Conservation (phyloP, 2,888 invertebrate species). For the Ditylenchus weischeri region DNA sequence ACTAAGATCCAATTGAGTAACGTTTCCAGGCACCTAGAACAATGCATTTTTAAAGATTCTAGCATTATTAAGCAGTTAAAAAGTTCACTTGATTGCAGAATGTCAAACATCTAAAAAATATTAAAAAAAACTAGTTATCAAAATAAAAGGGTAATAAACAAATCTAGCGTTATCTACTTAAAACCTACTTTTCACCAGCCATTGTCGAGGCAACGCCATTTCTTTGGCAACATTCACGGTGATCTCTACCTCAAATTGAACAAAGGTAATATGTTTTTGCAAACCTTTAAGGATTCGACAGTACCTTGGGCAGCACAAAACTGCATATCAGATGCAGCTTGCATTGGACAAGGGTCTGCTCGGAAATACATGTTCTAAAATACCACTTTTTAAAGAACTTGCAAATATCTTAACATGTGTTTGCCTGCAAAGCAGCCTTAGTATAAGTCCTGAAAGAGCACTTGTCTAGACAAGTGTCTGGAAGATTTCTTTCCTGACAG, state of each 20-base stretch:
- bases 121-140: not conserved
- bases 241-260: conserved; percentile 30
- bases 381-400: not conserved
- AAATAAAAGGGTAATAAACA: no score
- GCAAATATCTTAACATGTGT: not conserved
- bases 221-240: conserved; percentile 36
- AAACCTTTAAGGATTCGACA: not conserved
- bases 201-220: conserved; percentile 42
- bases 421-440: conserved; percentile 48
- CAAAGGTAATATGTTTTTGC: conserved; percentile 1
- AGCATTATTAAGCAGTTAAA: not conserved
- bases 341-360: conserved; percentile 54
- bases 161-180: no score
- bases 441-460: conserved; percentile 53
- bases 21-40: conserved; percentile 33
- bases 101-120: conserved; percentile 30
- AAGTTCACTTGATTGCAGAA: conserved; percentile 36
- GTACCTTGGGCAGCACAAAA: conserved; percentile 48
- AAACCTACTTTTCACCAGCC: conserved; percentile 33
- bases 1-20: conserved; percentile 39
- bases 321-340: conserved; percentile 56
- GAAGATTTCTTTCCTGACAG: conserved; percentile 53
- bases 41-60: not conserved
- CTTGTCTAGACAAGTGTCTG: conserved; percentile 53
- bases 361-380: conserved; percentile 57